Percentiles rank a stretch among this genome's conserved stretches.
These are phyloP conservation scores for Hexactinellida sp. DNA, from an alignment of 37 sponge, comb jelly and placozoan species.

Conservation along the genomic window DNA sequence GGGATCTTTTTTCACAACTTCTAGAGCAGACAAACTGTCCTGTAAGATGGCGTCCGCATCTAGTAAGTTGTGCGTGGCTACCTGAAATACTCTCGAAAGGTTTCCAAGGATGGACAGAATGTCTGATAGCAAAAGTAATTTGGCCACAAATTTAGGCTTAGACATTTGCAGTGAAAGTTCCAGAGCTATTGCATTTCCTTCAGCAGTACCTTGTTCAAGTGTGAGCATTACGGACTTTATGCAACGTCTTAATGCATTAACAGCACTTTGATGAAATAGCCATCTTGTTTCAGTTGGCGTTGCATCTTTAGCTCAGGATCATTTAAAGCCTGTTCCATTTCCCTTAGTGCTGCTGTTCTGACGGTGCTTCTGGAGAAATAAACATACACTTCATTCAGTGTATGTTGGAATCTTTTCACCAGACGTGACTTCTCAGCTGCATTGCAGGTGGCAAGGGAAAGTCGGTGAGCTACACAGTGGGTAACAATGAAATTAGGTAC, in stretches of 20 bases:
- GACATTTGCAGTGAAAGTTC: slow-evolving; percentile 16
- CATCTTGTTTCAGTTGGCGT: slow-evolving; percentile 28
- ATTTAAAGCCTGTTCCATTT: slow-evolving; percentile 25
- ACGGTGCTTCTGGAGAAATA: slow-evolving; percentile 15
- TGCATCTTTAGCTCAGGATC: slow-evolving; percentile 25
- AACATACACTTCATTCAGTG: slow-evolving; percentile 21
- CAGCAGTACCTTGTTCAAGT: slow-evolving; percentile 21
- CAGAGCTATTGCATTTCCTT: slow-evolving; percentile 31
- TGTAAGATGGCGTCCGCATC: background rate
- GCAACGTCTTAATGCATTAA: slow-evolving; percentile 22
- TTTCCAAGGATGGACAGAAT: background rate
- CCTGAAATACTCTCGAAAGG: background rate
- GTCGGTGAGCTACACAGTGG: slow-evolving; percentile 32
- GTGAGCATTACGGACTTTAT: slow-evolving; percentile 14
- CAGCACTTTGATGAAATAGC: slow-evolving; percentile 34
- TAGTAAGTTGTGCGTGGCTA: background rate
- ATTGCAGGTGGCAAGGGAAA: slow-evolving; percentile 25
- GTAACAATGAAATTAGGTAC: slow-evolving; percentile 18
- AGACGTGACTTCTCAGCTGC: background rate
- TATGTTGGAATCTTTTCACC: background rate
- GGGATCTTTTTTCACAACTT: background rate
- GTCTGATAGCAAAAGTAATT: slow-evolving; percentile 19
- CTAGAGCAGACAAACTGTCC: background rate
- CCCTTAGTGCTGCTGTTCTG: slow-evolving; percentile 20
- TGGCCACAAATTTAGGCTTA: background rate